phyloP scores from a whole-genome alignment of 2,797 vertebrate species.

The Austrolebias charrua region DNA sequence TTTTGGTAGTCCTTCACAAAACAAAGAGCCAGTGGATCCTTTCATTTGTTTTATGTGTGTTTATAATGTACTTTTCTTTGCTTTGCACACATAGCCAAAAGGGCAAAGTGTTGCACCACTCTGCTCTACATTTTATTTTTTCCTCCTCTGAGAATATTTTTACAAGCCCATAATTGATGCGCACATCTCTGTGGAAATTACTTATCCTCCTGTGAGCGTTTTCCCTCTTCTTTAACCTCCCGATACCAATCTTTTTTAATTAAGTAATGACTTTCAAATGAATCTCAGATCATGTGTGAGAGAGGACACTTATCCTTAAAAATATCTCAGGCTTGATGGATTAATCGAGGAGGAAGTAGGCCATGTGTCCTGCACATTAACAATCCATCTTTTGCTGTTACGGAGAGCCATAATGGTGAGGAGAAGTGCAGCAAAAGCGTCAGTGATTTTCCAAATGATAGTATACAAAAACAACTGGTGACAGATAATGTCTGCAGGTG shows the following conservation, averaged over 20 bases:
- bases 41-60: neutral
- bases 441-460: conserved; percentile 16
- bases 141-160: conserved; percentile 38
- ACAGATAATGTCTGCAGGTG: conserved; percentile 18
- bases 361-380: conserved; percentile 53
- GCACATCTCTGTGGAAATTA: conserved; percentile 65
- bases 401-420: conserved; percentile 28
- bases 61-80: neutral
- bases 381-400: conserved; percentile 30
- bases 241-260: conserved; percentile 74
- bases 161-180: conserved; percentile 58
- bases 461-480: neutral
- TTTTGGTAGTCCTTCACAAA: neutral
- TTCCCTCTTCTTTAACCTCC: conserved; percentile 51
- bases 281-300: conserved; percentile 68
- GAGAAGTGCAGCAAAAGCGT: conserved; percentile 19
- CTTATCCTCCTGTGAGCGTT: conserved; percentile 50
- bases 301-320: conserved; percentile 64
- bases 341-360: conserved; percentile 62
- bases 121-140: conserved; percentile 7
- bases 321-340: conserved; percentile 58
- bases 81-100: conserved; percentile 1
- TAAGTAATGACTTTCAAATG: conserved; percentile 77
- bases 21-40: neutral
- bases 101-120: neutral